phyloP scores from a whole-genome alignment of 2,113 vertebrate species.

The Suricata suricatta region DNA sequence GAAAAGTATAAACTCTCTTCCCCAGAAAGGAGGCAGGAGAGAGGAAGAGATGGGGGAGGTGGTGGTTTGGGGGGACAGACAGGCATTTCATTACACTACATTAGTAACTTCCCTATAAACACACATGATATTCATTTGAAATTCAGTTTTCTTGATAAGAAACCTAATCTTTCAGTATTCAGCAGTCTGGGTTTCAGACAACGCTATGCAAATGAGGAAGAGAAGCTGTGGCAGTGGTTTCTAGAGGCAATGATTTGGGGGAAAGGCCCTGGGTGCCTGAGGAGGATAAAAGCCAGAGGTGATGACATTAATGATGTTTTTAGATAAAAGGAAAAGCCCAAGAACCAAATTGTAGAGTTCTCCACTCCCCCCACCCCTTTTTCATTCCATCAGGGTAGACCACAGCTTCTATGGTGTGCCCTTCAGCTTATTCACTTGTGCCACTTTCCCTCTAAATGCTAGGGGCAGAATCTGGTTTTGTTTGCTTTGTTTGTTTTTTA shows the following conservation, averaged over 20 bases:
- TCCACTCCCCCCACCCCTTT: neutral
- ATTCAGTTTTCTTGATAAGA: constrained; percentile 67
- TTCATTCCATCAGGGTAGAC: neutral
- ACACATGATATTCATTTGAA: constrained; percentile 64
- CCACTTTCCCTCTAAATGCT: constrained; percentile 6
- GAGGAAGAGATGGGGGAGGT: neutral
- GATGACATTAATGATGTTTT: constrained; percentile 35
- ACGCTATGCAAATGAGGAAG: constrained; percentile 61
- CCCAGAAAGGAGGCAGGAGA: neutral
- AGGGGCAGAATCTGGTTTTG: neutral
- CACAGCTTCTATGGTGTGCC: neutral
- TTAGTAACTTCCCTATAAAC: constrained; percentile 72
- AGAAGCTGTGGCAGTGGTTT: constrained; percentile 23
- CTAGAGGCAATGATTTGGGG: constrained; percentile 14
- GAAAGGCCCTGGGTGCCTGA: neutral
- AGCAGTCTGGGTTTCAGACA: constrained; percentile 33
- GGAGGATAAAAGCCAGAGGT: constrained; percentile 33
- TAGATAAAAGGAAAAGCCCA: constrained; percentile 29
- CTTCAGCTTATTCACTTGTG: neutral
- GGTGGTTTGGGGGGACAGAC: neutral
- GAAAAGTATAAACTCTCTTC: constrained; percentile 63
- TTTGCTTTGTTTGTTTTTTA: neutral
- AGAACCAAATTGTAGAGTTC: neutral
- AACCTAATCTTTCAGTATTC: constrained; percentile 35
- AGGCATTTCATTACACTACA: constrained; percentile 63